Evolutionary conservation across 2,113 vertebrate genomes (phyloP).

Genomic region (Petaurus breviceps): DNA sequence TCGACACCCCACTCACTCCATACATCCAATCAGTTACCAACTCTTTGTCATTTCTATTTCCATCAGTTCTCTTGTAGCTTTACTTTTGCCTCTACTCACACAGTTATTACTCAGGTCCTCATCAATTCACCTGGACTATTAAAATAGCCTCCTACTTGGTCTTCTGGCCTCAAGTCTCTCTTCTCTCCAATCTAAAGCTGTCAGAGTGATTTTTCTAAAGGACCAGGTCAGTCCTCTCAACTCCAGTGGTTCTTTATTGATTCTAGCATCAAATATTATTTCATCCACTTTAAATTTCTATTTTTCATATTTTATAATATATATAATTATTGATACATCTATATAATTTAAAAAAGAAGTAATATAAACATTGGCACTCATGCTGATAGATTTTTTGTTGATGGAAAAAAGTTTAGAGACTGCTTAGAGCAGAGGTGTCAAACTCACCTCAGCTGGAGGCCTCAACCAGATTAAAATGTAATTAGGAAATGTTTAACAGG

Average conservation of each 20-base stretch:
- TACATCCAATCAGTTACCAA: neutral
- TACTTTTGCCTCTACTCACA: neutral
- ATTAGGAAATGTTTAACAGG: neutral
- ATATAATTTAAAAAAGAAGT: neutral
- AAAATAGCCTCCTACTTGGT: neutral
- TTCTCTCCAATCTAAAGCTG: neutral
- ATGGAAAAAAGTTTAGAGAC: neutral
- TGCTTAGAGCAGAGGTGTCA: neutral
- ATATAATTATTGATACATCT: neutral
- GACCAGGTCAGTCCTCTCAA: neutral
- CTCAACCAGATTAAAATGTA: neutral
- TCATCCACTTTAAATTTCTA: neutral
- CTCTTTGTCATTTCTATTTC: neutral
- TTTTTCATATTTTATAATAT: neutral
- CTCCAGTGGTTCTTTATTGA: neutral
- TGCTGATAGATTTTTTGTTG: neutral
- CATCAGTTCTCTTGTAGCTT: neutral
- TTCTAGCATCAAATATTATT: neutral
- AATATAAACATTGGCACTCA: neutral
- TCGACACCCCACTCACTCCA: neutral
- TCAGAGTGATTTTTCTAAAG: neutral
- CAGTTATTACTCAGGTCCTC: neutral
- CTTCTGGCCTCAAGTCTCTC: neutral
- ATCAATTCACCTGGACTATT: neutral
- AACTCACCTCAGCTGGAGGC: neutral